A percentile compares a stretch with the other conserved stretches of the same genome.
phyloP scores from a whole-genome alignment of 2,113 vertebrate genomes.

The Sterrhoptilus dennistouni region DNA sequence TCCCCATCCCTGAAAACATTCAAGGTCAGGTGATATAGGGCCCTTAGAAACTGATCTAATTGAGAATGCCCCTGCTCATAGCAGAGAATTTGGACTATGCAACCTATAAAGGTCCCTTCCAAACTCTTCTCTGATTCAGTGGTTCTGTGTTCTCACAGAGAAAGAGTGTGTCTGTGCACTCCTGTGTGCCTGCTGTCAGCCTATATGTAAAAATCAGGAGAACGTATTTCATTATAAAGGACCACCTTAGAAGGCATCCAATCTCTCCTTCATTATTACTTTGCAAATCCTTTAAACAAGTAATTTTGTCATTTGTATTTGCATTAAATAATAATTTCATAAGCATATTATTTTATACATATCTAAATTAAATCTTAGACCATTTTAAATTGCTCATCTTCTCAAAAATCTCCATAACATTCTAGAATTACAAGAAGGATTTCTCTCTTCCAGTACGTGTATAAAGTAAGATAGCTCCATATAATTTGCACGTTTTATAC shows the following conservation, averaged over 20 bases:
- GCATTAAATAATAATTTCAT: background rate
- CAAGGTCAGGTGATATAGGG: accelerated
- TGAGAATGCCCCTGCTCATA: background rate
- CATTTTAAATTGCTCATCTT: constrained; percentile 20
- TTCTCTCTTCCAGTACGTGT: background rate
- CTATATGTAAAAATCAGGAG: background rate
- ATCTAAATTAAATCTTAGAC: constrained; percentile 72
- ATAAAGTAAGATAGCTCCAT: background rate
- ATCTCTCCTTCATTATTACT: background rate
- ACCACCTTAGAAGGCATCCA: background rate
- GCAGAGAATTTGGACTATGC: background rate
- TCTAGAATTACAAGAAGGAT: background rate
- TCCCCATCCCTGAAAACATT: background rate
- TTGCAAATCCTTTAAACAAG: constrained; percentile 10
- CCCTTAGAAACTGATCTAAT: background rate
- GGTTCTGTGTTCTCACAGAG: background rate
- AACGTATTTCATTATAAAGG: background rate
- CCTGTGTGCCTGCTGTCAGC: background rate
- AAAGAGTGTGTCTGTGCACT: background rate
- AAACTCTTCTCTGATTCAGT: background rate
- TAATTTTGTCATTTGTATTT: background rate
- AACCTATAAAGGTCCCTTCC: background rate
- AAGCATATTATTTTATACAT: constrained; percentile 45
- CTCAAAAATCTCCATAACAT: background rate
- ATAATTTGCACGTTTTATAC: background rate